Evolutionary conservation across 2,888 invertebrate genomes (phyloP).

Genomic region (Drosophila parthenogenetica): DNA sequence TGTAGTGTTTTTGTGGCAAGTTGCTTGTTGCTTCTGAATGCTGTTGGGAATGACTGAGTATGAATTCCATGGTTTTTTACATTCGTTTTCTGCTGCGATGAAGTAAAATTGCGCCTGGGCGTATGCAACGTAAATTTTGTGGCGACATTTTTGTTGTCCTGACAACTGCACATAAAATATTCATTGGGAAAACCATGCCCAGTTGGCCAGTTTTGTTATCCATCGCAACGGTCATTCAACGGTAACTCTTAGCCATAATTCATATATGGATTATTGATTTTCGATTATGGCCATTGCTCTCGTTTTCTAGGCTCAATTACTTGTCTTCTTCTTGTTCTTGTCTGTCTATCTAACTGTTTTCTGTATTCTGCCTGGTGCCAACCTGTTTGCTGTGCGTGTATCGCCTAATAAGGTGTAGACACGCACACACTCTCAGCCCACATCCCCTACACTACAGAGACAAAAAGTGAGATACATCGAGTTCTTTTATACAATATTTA

Average conservation of each 20-base stretch:
- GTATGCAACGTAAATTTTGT: slow-evolving; percentile 27
- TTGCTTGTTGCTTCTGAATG: slow-evolving; percentile 23
- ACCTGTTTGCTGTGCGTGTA: slow-evolving; percentile 73
- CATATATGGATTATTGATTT: slow-evolving; percentile 70
- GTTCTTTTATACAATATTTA: slow-evolving; percentile 64
- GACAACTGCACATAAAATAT: slow-evolving; percentile 71
- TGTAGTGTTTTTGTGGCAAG: slow-evolving; percentile 10
- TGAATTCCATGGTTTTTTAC: background rate
- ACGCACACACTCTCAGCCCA: slow-evolving; percentile 15
- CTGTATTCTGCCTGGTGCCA: slow-evolving; percentile 37
- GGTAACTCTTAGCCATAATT: slow-evolving; percentile 50
- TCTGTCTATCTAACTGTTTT: slow-evolving; percentile 3
- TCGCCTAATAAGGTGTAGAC: slow-evolving; percentile 52
- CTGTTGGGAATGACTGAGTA: slow-evolving; percentile 5
- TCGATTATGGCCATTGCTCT: slow-evolving; percentile 68
- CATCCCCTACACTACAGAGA: slow-evolving; percentile 4
- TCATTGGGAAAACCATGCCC: slow-evolving; percentile 46
- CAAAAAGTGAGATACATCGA: slow-evolving; percentile 25
- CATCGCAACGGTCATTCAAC: slow-evolving; percentile 27
- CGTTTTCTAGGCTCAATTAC: slow-evolving; percentile 23
- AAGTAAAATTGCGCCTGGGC: slow-evolving; percentile 21
- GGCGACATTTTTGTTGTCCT: slow-evolving; percentile 27
- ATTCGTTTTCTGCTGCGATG: slow-evolving; percentile 5
- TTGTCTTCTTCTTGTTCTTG: slow-evolving; percentile 11
- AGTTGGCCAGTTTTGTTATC: slow-evolving; percentile 48